Evolutionary conservation across 1,140 invertebrate genomes (phyloP).

Genomic region (Armadillidium nasatum): DNA sequence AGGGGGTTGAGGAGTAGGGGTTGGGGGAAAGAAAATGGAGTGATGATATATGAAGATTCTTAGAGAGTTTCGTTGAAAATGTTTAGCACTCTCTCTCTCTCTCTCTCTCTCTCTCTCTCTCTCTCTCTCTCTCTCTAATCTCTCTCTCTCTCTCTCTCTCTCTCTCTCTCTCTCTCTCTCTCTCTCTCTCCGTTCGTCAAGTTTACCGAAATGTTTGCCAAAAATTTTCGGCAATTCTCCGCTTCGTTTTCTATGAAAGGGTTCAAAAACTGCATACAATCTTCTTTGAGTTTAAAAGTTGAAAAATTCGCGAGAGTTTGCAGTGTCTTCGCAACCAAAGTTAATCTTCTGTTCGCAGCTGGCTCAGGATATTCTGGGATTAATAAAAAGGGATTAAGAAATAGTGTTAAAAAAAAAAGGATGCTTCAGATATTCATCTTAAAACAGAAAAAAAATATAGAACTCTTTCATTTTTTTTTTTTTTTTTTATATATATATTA

Average conservation of each 20-base stretch:
- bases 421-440: background rate
- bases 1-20: too few relatives aligned
- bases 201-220: constrained; percentile 72
- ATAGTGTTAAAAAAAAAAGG: too few relatives aligned
- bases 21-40: too few relatives aligned
- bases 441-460: background rate
- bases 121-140: background rate
- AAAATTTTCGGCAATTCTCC: constrained; percentile 82
- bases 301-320: constrained; percentile 90
- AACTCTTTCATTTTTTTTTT: too few relatives aligned
- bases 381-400: background rate
- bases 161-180: constrained; percentile 11
- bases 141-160: constrained; percentile 11
- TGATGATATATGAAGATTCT: too few relatives aligned
- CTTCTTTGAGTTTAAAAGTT: constrained; percentile 90
- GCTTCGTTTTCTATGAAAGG: constrained; percentile 85
- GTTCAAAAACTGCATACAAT: constrained; percentile 96
- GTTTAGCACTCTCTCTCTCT: too few relatives aligned
- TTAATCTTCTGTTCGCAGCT: constrained; percentile 83
- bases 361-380: constrained; percentile 75
- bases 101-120: too few relatives aligned
- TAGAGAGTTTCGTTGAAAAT: too few relatives aligned
- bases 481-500: too few relatives aligned
- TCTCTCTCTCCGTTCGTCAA: background rate
- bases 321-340: constrained; percentile 88